Conservation (phyloP, 2,888 invertebrate genomes). For the Phragmatobia fuliginosa region DNA sequence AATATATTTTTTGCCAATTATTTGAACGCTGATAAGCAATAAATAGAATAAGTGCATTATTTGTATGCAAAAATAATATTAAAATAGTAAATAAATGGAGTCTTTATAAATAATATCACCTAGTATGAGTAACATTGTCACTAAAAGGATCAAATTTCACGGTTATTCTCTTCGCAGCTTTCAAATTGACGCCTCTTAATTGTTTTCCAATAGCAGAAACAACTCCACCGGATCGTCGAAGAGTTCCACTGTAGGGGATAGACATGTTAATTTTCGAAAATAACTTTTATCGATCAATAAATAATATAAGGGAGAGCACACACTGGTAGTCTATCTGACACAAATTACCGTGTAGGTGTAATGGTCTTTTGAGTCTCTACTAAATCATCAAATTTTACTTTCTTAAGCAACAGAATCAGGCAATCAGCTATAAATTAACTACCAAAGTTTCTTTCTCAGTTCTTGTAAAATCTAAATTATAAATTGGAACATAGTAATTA, state of each 20-base stretch:
- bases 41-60: background rate
- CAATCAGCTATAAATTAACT: no score
- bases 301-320: conserved; percentile 2
- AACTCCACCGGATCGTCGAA: conserved; percentile 89
- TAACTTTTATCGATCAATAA: conserved; percentile 21
- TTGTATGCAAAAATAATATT: background rate
- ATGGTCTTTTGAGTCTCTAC: background rate
- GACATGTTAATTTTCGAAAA: conserved; percentile 86
- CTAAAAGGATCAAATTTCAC: conserved; percentile 95
- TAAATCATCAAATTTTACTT: no score
- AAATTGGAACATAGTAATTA: no score
- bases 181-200: conserved; percentile 90
- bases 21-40: background rate
- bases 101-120: conserved; percentile 71
- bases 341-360: background rate
- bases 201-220: conserved; percentile 92
- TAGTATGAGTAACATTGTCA: conserved; percentile 88
- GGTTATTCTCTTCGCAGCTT: conserved; percentile 91
- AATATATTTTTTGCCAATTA: background rate
- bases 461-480: no score
- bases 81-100: background rate
- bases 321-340: background rate
- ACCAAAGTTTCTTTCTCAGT: no score
- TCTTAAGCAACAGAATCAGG: no score
- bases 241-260: conserved; percentile 90